Conservation (phyloP, 2,113 vertebrate species). For the Callipepla squamata region DNA sequence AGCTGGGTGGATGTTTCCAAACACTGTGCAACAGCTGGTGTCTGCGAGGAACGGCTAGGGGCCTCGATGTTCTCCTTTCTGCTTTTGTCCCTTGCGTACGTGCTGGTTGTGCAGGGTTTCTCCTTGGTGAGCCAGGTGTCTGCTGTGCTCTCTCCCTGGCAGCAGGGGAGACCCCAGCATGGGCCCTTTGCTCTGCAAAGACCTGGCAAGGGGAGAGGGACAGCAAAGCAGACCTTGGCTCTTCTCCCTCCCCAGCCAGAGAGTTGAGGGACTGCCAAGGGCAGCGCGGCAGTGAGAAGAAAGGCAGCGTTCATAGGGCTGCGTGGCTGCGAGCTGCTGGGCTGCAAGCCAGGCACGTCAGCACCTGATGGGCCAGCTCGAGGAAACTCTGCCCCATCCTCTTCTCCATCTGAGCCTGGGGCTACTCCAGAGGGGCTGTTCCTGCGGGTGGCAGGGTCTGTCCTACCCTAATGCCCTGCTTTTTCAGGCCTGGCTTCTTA, state of each 20-base stretch:
- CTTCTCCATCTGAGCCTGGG: not conserved
- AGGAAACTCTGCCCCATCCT: not conserved
- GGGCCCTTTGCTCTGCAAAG: not conserved
- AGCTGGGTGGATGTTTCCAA: constrained; percentile 15
- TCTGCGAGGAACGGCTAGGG: not conserved
- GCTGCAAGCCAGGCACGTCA: constrained; percentile 50
- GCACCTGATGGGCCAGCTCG: not conserved
- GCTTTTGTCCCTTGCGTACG: fast-evolving
- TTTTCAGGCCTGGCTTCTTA: not conserved
- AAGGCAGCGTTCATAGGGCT: constrained; percentile 5
- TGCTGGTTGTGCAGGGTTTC: not conserved
- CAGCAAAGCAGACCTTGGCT: constrained; percentile 19
- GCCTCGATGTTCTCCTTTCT: not conserved
- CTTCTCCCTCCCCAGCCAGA: not conserved
- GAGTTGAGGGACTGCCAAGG: constrained; percentile 12
- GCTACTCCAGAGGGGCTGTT: not conserved
- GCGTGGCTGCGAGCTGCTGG: not conserved
- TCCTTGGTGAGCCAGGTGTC: not conserved
- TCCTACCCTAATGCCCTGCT: not conserved
- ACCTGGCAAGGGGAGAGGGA: constrained; percentile 13
- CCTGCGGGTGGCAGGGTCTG: too few relatives aligned
- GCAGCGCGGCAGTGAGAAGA: constrained; percentile 28
- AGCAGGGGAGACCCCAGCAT: not conserved
- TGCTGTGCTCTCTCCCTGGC: not conserved
- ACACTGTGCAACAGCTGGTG: constrained; percentile 17